These are phyloP conservation scores for Platypus cylindrus DNA, from an alignment of 2,888 invertebrate genomes.

Conservation along the genomic window DNA sequence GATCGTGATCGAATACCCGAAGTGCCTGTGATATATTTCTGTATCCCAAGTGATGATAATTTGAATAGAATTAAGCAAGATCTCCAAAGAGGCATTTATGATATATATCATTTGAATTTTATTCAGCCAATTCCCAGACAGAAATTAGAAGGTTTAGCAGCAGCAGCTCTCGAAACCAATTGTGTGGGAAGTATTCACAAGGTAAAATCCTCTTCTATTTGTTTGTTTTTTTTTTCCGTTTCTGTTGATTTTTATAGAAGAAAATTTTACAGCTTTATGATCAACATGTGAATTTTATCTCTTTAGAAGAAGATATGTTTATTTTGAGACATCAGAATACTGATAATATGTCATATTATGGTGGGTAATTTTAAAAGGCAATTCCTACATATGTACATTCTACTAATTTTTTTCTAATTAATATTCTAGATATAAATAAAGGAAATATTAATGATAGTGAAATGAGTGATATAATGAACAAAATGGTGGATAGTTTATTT, in stretches of 20 bases:
- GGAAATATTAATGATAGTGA: slow-evolving; percentile 90
- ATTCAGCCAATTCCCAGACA: slow-evolving; percentile 89
- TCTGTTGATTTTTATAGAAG: not conserved
- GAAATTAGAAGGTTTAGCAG: slow-evolving; percentile 89
- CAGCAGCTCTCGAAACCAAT: slow-evolving; percentile 80
- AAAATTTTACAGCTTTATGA: slow-evolving; percentile 61
- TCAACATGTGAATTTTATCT: slow-evolving; percentile 97
- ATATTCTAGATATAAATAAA: slow-evolving; percentile 70
- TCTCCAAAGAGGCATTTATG: slow-evolving; percentile 79
- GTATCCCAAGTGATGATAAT: slow-evolving; percentile 92
- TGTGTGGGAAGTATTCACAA: slow-evolving; percentile 87
- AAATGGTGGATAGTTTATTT: slow-evolving; percentile 91
- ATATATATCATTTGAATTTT: slow-evolving; percentile 91
- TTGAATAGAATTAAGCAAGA: slow-evolving; percentile 86
- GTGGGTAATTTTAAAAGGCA: slow-evolving; percentile 35
- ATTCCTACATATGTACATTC: too few species aligned
- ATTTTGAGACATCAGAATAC: slow-evolving; percentile 85
- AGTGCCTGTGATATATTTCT: slow-evolving; percentile 97
- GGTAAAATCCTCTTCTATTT: slow-evolving; percentile 33
- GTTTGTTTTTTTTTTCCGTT: slow-evolving; percentile 2
- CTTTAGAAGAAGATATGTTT: slow-evolving; percentile 95
- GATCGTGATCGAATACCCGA: slow-evolving; percentile 91
- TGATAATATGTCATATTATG: slow-evolving; percentile 84
- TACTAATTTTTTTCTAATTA: not conserved
- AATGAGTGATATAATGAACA: slow-evolving; percentile 89